These are phyloP conservation scores for Cerastoderma edule DNA, from an alignment of 2,888 invertebrate species.

Conservation along the genomic window DNA sequence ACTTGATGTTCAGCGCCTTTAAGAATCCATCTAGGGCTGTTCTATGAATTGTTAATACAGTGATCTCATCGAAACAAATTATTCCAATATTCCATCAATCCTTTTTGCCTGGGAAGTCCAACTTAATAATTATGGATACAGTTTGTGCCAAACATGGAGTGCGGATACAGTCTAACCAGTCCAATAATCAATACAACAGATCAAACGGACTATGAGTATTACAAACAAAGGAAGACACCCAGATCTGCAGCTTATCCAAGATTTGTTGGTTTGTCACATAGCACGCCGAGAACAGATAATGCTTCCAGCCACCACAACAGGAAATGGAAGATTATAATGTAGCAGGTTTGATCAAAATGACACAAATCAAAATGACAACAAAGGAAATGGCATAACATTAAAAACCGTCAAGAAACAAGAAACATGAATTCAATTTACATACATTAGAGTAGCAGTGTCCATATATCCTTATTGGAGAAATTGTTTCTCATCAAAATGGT, in stretches of 20 bases:
- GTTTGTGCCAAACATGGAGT: slow-evolving; percentile 49
- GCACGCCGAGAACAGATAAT: slow-evolving; percentile 12
- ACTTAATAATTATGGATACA: slow-evolving; percentile 62
- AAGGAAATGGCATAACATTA: slow-evolving; percentile 22
- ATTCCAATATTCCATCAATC: slow-evolving; percentile 57
- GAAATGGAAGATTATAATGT: slow-evolving; percentile 22
- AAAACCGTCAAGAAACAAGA: slow-evolving; percentile 13
- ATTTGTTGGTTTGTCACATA: slow-evolving; percentile 36
- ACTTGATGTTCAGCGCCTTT: slow-evolving; percentile 11
- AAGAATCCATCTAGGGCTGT: slow-evolving; percentile 20
- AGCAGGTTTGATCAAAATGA: slow-evolving; percentile 20
- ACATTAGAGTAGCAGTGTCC: no score
- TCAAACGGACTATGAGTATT: slow-evolving; percentile 54
- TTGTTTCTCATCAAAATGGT: no score
- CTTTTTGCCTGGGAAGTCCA: slow-evolving; percentile 50
- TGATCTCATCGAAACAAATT: slow-evolving; percentile 62
- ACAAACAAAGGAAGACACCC: slow-evolving; percentile 48
- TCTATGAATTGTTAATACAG: slow-evolving; percentile 56
- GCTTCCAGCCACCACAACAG: slow-evolving; percentile 2
- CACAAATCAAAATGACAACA: slow-evolving; percentile 17
- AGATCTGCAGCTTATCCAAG: slow-evolving; percentile 39
- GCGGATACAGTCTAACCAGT: slow-evolving; percentile 43
- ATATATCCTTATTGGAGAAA: no score
- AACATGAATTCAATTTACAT: slow-evolving; percentile 23
- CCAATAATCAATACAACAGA: slow-evolving; percentile 60